Percentiles rank a stretch among this genome's conserved stretches.
Evolutionary conservation across 2,113 vertebrate species (phyloP).

Genomic region (Muntiacus reevesi): DNA sequence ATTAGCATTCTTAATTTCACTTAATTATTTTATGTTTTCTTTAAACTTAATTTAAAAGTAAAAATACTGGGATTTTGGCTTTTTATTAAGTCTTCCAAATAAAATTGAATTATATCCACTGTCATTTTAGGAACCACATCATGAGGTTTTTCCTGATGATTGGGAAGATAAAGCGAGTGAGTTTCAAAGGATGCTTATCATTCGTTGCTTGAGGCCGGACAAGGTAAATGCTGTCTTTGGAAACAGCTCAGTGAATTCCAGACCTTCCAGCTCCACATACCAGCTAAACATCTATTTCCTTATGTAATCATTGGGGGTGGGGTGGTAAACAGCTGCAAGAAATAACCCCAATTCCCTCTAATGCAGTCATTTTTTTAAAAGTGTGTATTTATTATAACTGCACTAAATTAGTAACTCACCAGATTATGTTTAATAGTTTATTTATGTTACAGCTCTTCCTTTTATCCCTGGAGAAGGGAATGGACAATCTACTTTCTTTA

Average conservation of each 20-base stretch:
- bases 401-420: not conserved
- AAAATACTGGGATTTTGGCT: not conserved
- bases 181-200: constrained; percentile 90
- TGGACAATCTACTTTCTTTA: not conserved
- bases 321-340: fast-evolving
- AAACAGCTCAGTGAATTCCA: not conserved
- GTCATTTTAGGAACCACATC: constrained; percentile 82
- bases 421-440: not conserved
- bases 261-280: not conserved
- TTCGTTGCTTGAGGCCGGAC: constrained; percentile 89
- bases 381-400: not conserved
- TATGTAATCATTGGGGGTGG: not conserved
- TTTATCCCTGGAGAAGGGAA: not conserved
- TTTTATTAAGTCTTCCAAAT: not conserved
- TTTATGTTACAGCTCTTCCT: not conserved
- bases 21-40: not conserved
- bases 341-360: not conserved
- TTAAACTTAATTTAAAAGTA: not conserved
- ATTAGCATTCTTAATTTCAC: not conserved
- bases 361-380: not conserved
- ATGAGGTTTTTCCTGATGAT: constrained; percentile 82
- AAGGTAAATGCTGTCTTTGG: constrained; percentile 78
- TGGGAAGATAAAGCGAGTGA: constrained; percentile 83
- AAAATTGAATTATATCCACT: not conserved
- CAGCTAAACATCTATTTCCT: not conserved